Conservation (phyloP, 2,888 invertebrate species). For the Agrypnus murinus region DNA sequence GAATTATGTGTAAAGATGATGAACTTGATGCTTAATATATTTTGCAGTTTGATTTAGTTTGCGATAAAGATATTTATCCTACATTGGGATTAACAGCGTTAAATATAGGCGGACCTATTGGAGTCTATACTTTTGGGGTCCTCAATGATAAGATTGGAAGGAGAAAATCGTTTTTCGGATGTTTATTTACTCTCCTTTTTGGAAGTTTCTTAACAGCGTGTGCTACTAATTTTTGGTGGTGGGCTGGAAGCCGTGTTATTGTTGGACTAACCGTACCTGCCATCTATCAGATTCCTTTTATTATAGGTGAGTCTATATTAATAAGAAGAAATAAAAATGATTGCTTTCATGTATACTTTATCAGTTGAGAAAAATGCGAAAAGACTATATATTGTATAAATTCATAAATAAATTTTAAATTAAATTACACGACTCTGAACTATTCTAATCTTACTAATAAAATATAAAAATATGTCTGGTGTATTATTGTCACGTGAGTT, state of each 20-base stretch:
- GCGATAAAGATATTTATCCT: slow-evolving; percentile 89
- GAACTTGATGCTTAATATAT: slow-evolving; percentile 12
- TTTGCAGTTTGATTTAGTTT: slow-evolving; percentile 91
- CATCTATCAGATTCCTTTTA: slow-evolving; percentile 95
- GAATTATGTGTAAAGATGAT: no score
- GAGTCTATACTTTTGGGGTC: slow-evolving; percentile 90
- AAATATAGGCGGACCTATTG: slow-evolving; percentile 91
- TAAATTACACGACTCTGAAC: no score
- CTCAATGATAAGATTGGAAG: slow-evolving; percentile 92
- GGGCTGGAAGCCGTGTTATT: slow-evolving; percentile 86
- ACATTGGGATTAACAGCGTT: slow-evolving; percentile 90
- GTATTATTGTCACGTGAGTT: no score
- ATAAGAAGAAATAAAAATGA: background rate
- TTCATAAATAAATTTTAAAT: no score
- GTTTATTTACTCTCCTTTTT: slow-evolving; percentile 85
- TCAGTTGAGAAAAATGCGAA: no score
- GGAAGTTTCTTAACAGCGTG: slow-evolving; percentile 88
- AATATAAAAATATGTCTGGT: no score
- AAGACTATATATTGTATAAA: no score
- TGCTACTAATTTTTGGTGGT: slow-evolving; percentile 86
- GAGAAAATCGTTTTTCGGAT: slow-evolving; percentile 89
- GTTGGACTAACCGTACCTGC: slow-evolving; percentile 95
- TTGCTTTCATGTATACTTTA: no score
- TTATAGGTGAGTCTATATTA: slow-evolving; percentile 85
- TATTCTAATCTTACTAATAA: no score